Evolutionary conservation across 1,140 invertebrate species (phyloP), one percentile per base, ranked within the genome.

Genomic region (Zaprionus ghesquierei): DNA sequence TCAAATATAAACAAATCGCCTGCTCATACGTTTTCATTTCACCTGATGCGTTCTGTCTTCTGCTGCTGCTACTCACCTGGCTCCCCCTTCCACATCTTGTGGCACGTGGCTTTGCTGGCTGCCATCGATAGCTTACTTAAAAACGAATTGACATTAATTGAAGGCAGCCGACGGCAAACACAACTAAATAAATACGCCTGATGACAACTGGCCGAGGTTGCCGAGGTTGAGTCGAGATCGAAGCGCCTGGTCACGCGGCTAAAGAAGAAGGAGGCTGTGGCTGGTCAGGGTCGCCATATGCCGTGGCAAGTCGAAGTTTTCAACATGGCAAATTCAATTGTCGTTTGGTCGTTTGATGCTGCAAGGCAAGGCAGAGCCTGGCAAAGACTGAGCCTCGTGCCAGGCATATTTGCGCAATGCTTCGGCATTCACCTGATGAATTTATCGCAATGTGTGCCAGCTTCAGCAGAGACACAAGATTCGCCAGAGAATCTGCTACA

Each of bases 361-460:
- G 27, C 27, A 27, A 6, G 72, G 80, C 49, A 59, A 74, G 68
- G 70, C 46, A 38, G 65, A 56, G 33, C 12, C 0, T 71, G 51
- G 31, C 46, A 25, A 1, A 35, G 68, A 62, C 35, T 41, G 49
- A n/a, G 41, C 27, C 9, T 31, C n/a, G 33, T 9, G 3, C 3
- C 18, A 15, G 31, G 33, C 79, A 79, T 89, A 89, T 77, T 82
- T 87, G 84, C 69, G 61, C 71, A 72, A 69, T 81, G 86, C 81
- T 66, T 75, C 75, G 85, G 81, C 75, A 90, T 91, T 90, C 89
- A 91, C 89, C 89, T 91, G 90, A 91, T 91, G 89, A 91, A 91
- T 91, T 91, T 91, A 91, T 91, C 81, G 75, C 82, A 87, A 81
- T 74, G 87, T 90, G 74, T 90, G 82, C 70, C 35, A 41, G 13